Base-by-base conservation (phyloP, 2,113 vertebrate species). In the Grammomys surdaster region DNA sequence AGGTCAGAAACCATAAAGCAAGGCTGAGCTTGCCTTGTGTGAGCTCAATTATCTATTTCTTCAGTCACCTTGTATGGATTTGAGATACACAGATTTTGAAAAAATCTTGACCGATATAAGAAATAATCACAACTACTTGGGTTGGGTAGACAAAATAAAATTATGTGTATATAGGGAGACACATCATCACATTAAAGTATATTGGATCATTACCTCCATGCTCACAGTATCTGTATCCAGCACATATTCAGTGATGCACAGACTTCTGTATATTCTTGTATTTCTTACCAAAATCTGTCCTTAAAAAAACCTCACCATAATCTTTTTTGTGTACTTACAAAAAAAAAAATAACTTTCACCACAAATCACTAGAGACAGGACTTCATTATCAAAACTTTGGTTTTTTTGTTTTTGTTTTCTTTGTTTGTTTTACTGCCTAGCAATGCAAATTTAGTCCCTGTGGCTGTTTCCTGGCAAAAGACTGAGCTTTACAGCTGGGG, bases 1-100 rank as follows among this genome's bases (percentile, higher is more conserved):
- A 78, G 54, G 56, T 65, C 73, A 93, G 95, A 97, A 95, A 93
- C 97, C 51, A 28, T 48, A 60, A 89, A 96, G 56, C 76, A 69
- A 20, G 9, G 22, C 88, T 91, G 11, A 0, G 3, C 2, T 90
- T 82, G 24, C 4, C 48, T 91, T 88, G 51, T 90, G 81, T 94
- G 31, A 76, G 31, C 43, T 92, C 93, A 24, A 92, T 63, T 96
- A 31, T 40, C 4, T 69, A 69, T 24, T 65, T 40, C 43, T 85
- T 94, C 31, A 78, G 3, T 70, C 40, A 60, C 63, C 31, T 48
- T 78, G 17, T 93, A 88, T 78, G 20, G 40, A 77, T 20, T 85
- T 89, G 28, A 82, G 56, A 43, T 63, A 65, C 0, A 90, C 7
- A 69, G 20, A 90, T 93, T 95, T 88, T 56, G 54, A 92, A 70